Base-by-base conservation (phyloP, 2,888 invertebrate species). In the Calliopum simillimum region DNA sequence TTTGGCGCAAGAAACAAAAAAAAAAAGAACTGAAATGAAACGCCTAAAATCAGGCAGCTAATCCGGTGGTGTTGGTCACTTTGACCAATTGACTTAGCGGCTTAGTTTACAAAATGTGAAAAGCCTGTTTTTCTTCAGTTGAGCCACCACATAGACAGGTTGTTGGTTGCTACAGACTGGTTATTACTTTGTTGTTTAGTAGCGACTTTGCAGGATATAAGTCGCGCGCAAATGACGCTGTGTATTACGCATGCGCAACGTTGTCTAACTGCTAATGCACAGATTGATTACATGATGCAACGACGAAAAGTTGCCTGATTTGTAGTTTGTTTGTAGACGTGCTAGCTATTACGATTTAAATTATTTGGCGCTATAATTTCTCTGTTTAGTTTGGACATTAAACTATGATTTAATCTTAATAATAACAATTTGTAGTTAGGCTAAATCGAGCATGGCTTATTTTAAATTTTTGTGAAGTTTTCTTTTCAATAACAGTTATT, bases 1-100 rank as follows among this genome's bases (percentile, higher is more conserved):
- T 33, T 33, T 33, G 33, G 33, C 8, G 8, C 33, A 33, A 59
- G 14, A 59, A 59, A 11, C 16, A 41, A 16, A 12, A 58, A 23
- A 25, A 58, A 4, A 25, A 58, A 33, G 33, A 41, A 63, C 23
- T 33, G 2, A 16, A 43, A n/a, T 13, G n/a, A n/a, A 59, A 56
- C 53, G 23, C 23, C 25, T 33, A 59, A 59, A n/a, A 56, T 12
- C 56, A 25, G 41, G 2, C 25, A 25, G 13, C 44, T 44, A 23
- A 11, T 14, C 4, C 63, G 23, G 16, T 14, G 8, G 13, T 41
- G 16, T 8, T 33, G 33, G 33, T 33, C 33, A 33, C 43, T 58
- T 66, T 66, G 66, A 46, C 66, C 66, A 46, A 66, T 58, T 66
- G 66, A 66, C 66, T 66, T 19, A 66, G 46, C 56, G 56, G 47